These are phyloP conservation scores for Propithecus coquereli DNA, from an alignment of 2,113 vertebrate species.

Conservation along the genomic window DNA sequence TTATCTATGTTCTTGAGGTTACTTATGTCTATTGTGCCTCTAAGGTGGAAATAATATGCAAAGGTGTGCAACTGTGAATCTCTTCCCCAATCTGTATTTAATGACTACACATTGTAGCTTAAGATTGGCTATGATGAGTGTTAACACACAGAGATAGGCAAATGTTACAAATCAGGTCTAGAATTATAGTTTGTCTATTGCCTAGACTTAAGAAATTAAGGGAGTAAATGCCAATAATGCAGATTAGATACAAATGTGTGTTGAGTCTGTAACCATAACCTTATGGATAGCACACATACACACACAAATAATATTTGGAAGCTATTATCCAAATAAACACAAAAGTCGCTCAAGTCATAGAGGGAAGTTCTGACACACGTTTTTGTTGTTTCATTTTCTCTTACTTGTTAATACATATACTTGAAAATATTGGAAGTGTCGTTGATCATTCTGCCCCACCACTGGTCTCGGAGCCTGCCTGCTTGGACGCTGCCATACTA, in stretches of 20 bases:
- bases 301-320: neutral
- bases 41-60: neutral
- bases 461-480: neutral
- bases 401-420: neutral
- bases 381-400: neutral
- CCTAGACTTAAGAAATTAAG: neutral
- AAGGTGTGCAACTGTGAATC: neutral
- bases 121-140: neutral
- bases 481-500: neutral
- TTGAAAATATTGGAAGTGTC: neutral
- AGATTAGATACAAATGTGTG: neutral
- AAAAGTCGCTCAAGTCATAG: neutral
- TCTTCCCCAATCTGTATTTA: neutral
- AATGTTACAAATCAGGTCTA: neutral
- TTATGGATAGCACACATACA: neutral
- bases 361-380: neutral
- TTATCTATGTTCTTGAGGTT: neutral
- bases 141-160: neutral
- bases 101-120: neutral
- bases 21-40: neutral
- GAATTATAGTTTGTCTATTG: neutral
- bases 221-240: neutral
- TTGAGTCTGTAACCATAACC: neutral
- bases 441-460: neutral
- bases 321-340: neutral